Base-by-base conservation (phyloP, 1,140 invertebrate species). In the Pomacea maculata region DNA sequence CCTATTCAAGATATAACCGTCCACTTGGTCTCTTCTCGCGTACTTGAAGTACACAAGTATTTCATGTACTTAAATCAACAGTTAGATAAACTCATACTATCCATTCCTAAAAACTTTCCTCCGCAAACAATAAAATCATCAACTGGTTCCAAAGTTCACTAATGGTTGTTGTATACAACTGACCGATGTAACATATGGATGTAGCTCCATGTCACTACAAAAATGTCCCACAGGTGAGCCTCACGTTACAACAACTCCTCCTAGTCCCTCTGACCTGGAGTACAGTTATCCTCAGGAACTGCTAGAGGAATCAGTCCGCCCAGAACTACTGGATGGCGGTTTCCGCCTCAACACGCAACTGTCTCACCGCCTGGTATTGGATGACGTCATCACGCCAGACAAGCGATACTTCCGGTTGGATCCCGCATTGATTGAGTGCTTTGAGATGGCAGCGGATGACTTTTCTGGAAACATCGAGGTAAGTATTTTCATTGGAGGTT, bases 341-440 rank as follows among this genome's bases (percentile, higher is more conserved):
- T 81, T 84, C 52, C 63, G 71, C 10, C 63, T 29, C 17, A 57
- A 75, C 17, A 54, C 70, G 63, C 77, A 17, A 17, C 12, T 85
- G 19, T 85, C 84, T 21, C 72, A 80, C n/a, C 74, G 78, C 70
- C 82, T 82, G 73, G 82, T 61, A 55, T 75, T 85, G 19, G 55
- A 71, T 34, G 81, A 84, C 65, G 78, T 85, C 65, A 79, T 80
- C 57, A 71, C 64, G n/a, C 54, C 77, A 14, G 71, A 68, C 34
- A 78, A 55, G 17, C 67, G 84, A 1, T 85, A 82, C 70, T 82
- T 85, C 64, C 77, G 84, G 29, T 64, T 85, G 55, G 84, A 85
- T 63, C n/a, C 68, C 11, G 67, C 61, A 21, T 54, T 85, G 25
- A 21, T 83, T 68, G 81, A 83, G 73, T 85, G 84, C 64, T 10